Evolutionary conservation across 2,113 vertebrate species (phyloP).

Genomic region (Embiotoca jacksoni): DNA sequence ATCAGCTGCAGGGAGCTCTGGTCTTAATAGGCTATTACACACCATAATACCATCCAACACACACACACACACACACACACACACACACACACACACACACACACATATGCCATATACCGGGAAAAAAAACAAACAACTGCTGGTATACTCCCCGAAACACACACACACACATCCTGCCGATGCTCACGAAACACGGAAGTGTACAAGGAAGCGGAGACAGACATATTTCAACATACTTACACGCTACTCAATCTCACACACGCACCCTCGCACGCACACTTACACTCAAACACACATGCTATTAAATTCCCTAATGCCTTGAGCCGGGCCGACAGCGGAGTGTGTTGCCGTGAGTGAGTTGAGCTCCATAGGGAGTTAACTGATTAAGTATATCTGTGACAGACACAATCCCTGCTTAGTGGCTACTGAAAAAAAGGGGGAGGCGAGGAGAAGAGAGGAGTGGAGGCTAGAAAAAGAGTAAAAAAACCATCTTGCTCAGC

Average conservation of each 20-base stretch:
- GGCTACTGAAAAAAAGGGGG: conserved; percentile 43
- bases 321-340: conserved; percentile 66
- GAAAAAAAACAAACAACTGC: not conserved
- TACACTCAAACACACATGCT: conserved; percentile 66
- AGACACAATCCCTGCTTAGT: conserved; percentile 76
- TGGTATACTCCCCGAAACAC: conserved; percentile 22
- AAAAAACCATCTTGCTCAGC: conserved; percentile 68
- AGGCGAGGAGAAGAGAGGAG: conserved; percentile 30
- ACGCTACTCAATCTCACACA: conserved; percentile 19
- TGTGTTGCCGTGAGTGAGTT: conserved; percentile 63
- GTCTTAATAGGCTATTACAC: conserved; percentile 75
- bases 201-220: conserved; percentile 12
- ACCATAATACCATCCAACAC: conserved; percentile 57
- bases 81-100: conserved; percentile 21
- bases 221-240: conserved; percentile 48
- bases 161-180: conserved; percentile 27
- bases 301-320: conserved; percentile 79
- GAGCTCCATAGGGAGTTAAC: conserved; percentile 73
- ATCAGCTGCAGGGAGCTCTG: conserved; percentile 65
- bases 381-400: conserved; percentile 81
- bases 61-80: conserved; percentile 27
- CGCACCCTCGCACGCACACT: conserved; percentile 36
- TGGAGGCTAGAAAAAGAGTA: conserved; percentile 32
- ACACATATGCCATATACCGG: conserved; percentile 7
- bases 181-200: conserved; percentile 25